Base-by-base conservation (phyloP, 1,140 invertebrate genomes). In the Rhopalosiphum padi region DNA sequence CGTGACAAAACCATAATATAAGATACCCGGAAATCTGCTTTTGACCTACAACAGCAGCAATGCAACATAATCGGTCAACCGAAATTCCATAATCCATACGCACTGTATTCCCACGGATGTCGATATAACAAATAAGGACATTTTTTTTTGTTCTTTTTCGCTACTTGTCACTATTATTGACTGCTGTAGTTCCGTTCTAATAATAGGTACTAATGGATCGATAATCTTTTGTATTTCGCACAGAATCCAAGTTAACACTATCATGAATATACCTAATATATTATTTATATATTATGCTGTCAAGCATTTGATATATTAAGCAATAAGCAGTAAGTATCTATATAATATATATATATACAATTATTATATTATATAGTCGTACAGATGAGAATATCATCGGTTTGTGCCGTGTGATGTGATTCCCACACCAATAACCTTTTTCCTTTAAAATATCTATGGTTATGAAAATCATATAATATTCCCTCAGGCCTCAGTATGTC, bases 51-150 rank as follows among this genome's bases (percentile, higher is more conserved):
- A 37, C 35, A 82, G 55, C 55, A 60, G 9, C 60, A n/a, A 68
- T 68, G 30, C 4, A n/a, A 18, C 30, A n/a, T n/a, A 11, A 43
- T 43, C 83, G 25, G 30, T 48, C 85, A 21, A 87, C 43, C 25
- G 30, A 87, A 41, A 43, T 85, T 25, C 85, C 43, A n/a, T 11
- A 6, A 41, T 41, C 41, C 41, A 41, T 41, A 41, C 41, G 41
- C 60, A 30, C 85, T 30, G 85, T 86, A 46, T 86, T 86, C 85
- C 85, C 85, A 86, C 85, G 85, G 85, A 30, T n/a, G 23, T 86
- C 25, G 25, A 68, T 18, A 51, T 51, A 51, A 30, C 60, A 68
- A 68, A 68, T 68, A 68, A 68, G 23, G 9, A 35, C 1, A 25
- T 43, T 43, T 85, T 43, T 43, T 25, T 43, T 41, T 86, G 9